phyloP scores from a whole-genome alignment of 2,113 vertebrate species.

The Ardeotis arabs region DNA sequence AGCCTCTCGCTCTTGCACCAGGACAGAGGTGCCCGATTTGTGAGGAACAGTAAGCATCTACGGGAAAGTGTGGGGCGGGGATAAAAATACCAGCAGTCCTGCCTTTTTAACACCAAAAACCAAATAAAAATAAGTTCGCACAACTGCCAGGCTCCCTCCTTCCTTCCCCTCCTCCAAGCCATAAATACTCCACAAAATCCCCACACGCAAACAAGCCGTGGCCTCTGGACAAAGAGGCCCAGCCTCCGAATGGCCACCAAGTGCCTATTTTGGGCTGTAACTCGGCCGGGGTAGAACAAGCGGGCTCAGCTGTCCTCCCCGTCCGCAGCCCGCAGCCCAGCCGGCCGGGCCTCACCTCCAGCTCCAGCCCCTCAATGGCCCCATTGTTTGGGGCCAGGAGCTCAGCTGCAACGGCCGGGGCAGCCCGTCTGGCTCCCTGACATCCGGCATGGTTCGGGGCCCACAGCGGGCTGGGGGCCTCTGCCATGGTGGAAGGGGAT shows the following conservation, averaged over 20 bases:
- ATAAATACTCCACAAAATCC: slow-evolving; percentile 43
- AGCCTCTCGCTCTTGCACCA: background rate
- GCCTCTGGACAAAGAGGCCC: slow-evolving; percentile 5
- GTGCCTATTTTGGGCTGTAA: slow-evolving; percentile 71
- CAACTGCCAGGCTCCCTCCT: background rate
- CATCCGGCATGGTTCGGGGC: background rate
- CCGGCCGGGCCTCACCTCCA: background rate
- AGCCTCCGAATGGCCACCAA: background rate
- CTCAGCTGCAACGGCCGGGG: background rate
- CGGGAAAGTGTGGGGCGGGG: background rate
- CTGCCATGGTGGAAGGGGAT: fast-evolving
- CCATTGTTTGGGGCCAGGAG: slow-evolving; percentile 64
- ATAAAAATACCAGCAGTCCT: background rate
- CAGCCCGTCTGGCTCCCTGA: slow-evolving; percentile 43
- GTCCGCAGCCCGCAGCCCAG: slow-evolving; percentile 43
- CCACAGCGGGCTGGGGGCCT: background rate
- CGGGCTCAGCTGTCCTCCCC: slow-evolving; percentile 59
- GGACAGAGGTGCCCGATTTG: background rate
- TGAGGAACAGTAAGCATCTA: background rate
- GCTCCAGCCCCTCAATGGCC: slow-evolving; percentile 66
- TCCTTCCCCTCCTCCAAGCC: background rate
- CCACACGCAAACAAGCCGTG: background rate
- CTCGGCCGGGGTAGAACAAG: slow-evolving; percentile 45
- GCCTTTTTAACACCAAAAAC: background rate
- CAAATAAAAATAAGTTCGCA: background rate